phyloP scores from a whole-genome alignment of 2,797 vertebrate genomes.

The Pangasius sanitwongsei region DNA sequence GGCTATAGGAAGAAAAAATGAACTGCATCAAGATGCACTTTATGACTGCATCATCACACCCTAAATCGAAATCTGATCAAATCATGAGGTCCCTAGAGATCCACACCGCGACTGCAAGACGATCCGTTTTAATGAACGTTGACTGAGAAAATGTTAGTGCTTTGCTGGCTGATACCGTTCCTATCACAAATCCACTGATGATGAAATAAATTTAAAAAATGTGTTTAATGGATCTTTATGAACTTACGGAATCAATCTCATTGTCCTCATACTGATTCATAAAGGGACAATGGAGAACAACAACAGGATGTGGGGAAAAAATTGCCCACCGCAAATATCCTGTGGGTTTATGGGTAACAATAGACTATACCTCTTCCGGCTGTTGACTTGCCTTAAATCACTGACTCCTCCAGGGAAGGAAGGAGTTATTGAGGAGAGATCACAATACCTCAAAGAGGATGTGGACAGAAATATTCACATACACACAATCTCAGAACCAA shows the following conservation, averaged over 20 bases:
- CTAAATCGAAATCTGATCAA: neutral
- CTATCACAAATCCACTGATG: neutral
- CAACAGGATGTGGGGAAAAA: constrained; percentile 49
- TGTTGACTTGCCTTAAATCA: constrained; percentile 18
- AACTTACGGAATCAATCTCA: neutral
- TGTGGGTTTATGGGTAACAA: constrained; percentile 47
- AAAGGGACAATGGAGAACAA: constrained; percentile 41
- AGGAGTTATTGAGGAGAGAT: constrained; percentile 42
- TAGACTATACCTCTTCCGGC: constrained; percentile 35
- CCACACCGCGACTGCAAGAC: neutral
- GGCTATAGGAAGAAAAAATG: neutral
- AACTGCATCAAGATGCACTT: neutral
- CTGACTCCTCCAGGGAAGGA: constrained; percentile 26
- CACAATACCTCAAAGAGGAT: constrained; percentile 45
- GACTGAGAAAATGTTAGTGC: neutral
- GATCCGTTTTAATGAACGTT: constrained; percentile 11
- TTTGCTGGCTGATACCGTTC: neutral
- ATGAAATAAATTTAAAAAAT: neutral
- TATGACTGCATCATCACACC: neutral
- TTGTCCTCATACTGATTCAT: constrained; percentile 5
- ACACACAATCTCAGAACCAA: neutral
- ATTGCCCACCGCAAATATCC: constrained; percentile 40
- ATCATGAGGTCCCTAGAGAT: neutral
- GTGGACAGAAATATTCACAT: constrained; percentile 23
- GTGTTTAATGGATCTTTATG: neutral